Evolutionary conservation across 53 echinoderm and acorn worm genomes (phyloP), one percentile per base, ranked within the genome.

Genomic region (Arbacia lixula): DNA sequence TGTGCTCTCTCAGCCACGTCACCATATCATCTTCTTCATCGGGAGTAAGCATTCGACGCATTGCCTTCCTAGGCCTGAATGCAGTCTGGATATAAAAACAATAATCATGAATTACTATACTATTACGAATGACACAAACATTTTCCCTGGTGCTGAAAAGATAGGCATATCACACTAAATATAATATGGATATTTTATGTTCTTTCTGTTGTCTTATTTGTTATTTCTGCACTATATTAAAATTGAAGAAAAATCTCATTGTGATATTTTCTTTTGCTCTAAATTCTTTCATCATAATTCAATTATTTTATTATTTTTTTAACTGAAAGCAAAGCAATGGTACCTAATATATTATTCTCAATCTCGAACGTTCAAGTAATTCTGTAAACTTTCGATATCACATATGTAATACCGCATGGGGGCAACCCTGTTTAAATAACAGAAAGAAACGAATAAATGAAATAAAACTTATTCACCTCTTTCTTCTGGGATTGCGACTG

Each of bases 1-100:
- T 40, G 41, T 71, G 72, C 40, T 40, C 16, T 41, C 72, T 19
- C 72, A 71, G 72, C 72, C 72, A 71, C 21, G 43, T 71, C 27
- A 71, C 72, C 40, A 71, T 37, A 26, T 40, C 72, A 71, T 71
- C 72, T 14, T 71, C 72, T 71, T 71, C 72, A 10, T 71, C 72
- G 9, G 6, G 42, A 71, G 72, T 71, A 41, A 71, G 72, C 43
- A 41, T 71, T 41, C 50, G 72, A 49, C 39, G 72, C 72, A 71
- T 71, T 9, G 39, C 9, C 72, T 41, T 40, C 43, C 72, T 71
- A 43, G 72, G 42, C 72, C 28, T 71, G 72, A 24, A 71, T 71
- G 16, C 39, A 40, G 39, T 71, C 72, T 71, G 72, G 21, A 71
- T 71, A 71, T 40, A 40, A 40, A 71, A 71, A 71, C 41, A 21